Evolutionary conservation across 2,113 vertebrate genomes (phyloP).

Genomic region (Myrmophylax atrothorax): DNA sequence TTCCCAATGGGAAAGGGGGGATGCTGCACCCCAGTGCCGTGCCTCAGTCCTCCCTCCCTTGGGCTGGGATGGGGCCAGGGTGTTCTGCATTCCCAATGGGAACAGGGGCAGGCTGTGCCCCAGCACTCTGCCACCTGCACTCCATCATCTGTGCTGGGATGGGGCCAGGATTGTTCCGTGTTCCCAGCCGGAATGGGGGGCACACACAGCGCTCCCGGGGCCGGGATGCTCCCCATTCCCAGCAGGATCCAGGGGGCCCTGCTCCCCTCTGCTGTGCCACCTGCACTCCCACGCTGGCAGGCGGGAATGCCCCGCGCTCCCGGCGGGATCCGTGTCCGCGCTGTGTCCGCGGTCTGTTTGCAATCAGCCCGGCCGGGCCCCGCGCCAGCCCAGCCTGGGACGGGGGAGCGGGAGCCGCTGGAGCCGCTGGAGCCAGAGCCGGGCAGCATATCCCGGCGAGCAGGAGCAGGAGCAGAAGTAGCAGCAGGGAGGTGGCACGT

Average conservation of each 20-base stretch:
- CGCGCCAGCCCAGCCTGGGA: background rate
- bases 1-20: background rate
- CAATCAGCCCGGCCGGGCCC: conserved; percentile 59
- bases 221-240: background rate
- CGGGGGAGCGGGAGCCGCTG: background rate
- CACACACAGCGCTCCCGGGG: no score
- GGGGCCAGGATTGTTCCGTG: background rate
- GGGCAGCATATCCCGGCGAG: background rate
- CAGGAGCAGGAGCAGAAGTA: background rate
- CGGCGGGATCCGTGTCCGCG: background rate
- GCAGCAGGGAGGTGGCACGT: background rate
- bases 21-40: accelerated
- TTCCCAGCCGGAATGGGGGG: background rate
- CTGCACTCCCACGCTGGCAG: background rate
- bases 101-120: background rate
- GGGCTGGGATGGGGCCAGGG: background rate
- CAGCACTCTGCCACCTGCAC: background rate
- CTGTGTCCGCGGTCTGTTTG: conserved; percentile 33
- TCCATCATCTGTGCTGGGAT: background rate
- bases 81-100: background rate
- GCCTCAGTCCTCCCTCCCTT: background rate
- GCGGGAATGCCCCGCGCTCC: background rate
- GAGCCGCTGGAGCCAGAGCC: conserved; percentile 4
- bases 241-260: accelerated
- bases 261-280: background rate